Base-by-base conservation (phyloP, 2,797 vertebrate genomes). In the Myioborus melanocephalus region DNA sequence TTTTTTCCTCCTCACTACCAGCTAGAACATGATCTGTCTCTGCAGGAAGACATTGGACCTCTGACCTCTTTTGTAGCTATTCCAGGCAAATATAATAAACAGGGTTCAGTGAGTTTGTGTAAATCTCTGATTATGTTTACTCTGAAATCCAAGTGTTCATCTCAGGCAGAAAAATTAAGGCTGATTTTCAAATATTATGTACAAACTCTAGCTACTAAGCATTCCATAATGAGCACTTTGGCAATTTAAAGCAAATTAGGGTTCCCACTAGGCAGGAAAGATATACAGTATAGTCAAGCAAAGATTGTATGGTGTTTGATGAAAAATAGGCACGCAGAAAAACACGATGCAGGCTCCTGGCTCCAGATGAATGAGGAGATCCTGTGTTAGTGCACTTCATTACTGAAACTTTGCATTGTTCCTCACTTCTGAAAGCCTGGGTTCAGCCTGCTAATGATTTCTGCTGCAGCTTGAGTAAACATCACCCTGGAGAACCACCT, bases 1-100 rank as follows among this genome's bases (percentile, higher is more conserved):
- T 98, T 98, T 97, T 97, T 97, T 97, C 96, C 95, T 98, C 97
- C 97, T 97, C 95, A 86, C 85, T 97, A 98, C 97, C 98, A 98
- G 98, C 98, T 98, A 98, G 98, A 98, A 98, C 98, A 98, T 98
- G 98, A 98, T 98, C 98, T 97, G 96, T 98, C 98, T 97, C 97
- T 97, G 97, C 97, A 97, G 97, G 97, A 97, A 98, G 96, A 98
- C 90, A 86, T 97, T 96, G 98, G 97, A 98, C 98, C 98, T 98
- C 97, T 98, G 98, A 98, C 97, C 98, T 97, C 97, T 97, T 97
- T 97, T 98, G 97, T 98, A 98, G 97, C 97, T 97, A 96, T 98
- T 98, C 95, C 96, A 98, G 95, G 97, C 97, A 98, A 98, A 96
- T 97, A 98, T 97, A 98, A 98, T 98, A 98, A 98, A 98, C 97